A percentile compares a stretch with the other conserved stretches of the same genome.
phyloP scores from a whole-genome alignment of 2,113 vertebrate species.

The Anoplopoma fimbria region DNA sequence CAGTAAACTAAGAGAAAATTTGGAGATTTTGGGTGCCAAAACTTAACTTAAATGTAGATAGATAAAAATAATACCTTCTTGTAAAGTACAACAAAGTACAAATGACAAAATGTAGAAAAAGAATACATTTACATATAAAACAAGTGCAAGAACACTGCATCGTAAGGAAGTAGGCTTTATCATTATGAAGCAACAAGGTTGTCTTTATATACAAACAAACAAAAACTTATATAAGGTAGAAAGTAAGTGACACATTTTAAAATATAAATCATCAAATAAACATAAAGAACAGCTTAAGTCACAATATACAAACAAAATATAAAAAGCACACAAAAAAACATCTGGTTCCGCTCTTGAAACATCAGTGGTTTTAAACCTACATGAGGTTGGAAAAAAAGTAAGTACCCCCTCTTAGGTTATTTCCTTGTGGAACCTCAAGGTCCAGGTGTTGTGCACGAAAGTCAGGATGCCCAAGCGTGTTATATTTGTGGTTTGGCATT shows the following conservation, averaged over 20 bases:
- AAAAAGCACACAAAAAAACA: not conserved
- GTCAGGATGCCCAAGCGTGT: conserved; percentile 53
- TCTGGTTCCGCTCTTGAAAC: not conserved
- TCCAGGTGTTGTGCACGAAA: conserved; percentile 65
- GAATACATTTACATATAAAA: conserved; percentile 8
- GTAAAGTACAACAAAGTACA: not conserved
- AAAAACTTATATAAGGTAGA: not conserved
- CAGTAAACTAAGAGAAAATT: not conserved
- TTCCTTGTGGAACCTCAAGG: conserved; percentile 78
- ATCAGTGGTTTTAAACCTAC: conserved; percentile 36
- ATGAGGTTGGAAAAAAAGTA: conserved; percentile 75
- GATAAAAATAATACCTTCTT: not conserved
- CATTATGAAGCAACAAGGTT: not conserved
- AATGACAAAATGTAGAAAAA: not conserved
- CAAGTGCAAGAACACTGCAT: conserved; percentile 15
- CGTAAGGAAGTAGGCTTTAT: not conserved
- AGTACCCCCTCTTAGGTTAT: conserved; percentile 65
- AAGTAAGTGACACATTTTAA: not conserved
- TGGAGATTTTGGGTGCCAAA: not conserved
- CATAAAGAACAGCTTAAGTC: not conserved
- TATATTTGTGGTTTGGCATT: conserved; percentile 56
- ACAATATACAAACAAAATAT: conserved; percentile 43
- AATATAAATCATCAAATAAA: not conserved
- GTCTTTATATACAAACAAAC: not conserved
- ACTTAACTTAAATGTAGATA: not conserved